A percentile compares a stretch with the other conserved stretches of the same genome.
Conservation (phyloP, 23 tunicate genomes). For the Ciona savignyi region DNA sequence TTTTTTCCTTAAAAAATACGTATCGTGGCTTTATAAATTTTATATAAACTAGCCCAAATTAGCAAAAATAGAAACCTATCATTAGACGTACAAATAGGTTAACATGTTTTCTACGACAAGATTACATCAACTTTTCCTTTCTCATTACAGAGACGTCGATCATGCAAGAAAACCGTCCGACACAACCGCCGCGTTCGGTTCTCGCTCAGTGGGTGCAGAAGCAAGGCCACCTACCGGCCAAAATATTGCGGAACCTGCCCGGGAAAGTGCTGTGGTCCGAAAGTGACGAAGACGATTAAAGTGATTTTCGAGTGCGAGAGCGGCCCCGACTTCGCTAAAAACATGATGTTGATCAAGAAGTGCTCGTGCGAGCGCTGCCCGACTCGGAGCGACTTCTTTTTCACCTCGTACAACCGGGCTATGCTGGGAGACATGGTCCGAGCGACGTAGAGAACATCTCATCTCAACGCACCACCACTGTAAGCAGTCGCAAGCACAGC, state of each 20-base stretch:
- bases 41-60: too few relatives aligned
- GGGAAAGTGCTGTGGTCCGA: constrained; percentile 65
- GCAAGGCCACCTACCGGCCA: constrained; percentile 56
- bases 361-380: constrained; percentile 31
- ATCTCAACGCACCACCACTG: neutral
- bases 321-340: constrained; percentile 19
- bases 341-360: constrained; percentile 65
- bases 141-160: constrained; percentile 41
- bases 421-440: neutral
- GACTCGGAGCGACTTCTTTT: neutral
- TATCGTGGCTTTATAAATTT: too few relatives aligned
- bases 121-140: too few relatives aligned
- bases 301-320: constrained; percentile 42
- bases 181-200: constrained; percentile 51
- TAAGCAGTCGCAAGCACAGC: neutral
- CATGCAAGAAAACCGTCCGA: constrained; percentile 46
- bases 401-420: neutral
- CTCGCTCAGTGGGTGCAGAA: constrained; percentile 70
- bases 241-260: constrained; percentile 71
- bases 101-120: too few relatives aligned
- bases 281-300: constrained; percentile 36
- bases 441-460: neutral
- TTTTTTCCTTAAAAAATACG: too few relatives aligned
- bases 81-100: too few relatives aligned
- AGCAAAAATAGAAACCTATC: too few relatives aligned